Evolutionary conservation across 2,113 vertebrate species (phyloP).

Genomic region (Clupea harengus): DNA sequence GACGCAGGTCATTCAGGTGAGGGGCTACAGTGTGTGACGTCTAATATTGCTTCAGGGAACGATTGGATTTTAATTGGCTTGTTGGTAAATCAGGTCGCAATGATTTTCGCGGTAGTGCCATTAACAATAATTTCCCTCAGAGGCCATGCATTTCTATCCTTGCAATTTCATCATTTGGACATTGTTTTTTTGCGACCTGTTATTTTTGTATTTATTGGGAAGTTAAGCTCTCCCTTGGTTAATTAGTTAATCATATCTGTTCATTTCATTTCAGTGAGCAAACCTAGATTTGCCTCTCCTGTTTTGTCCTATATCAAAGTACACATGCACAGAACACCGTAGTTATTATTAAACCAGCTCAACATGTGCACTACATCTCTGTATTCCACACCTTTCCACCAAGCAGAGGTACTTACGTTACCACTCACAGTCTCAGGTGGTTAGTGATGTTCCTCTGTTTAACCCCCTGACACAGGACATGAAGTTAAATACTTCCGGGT

Average conservation of each 20-base stretch:
- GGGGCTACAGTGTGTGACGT: neutral
- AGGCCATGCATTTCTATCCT: neutral
- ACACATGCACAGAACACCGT: neutral
- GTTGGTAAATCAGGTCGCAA: too few species aligned
- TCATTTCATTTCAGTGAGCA: neutral
- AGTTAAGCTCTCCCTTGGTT: neutral
- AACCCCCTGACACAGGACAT: slow-evolving; percentile 75
- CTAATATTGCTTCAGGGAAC: neutral
- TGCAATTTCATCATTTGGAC: neutral
- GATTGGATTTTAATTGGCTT: neutral
- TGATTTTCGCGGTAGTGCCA: too few species aligned
- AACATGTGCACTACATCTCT: neutral
- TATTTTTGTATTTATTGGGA: too few species aligned
- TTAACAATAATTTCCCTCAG: neutral
- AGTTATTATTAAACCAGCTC: neutral
- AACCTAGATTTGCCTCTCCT: neutral
- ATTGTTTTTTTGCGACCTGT: neutral
- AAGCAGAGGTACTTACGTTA: neutral
- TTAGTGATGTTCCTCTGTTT: slow-evolving; percentile 7
- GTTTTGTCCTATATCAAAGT: neutral
- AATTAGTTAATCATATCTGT: neutral
- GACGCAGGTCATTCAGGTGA: slow-evolving; percentile 82
- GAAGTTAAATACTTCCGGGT: slow-evolving; percentile 82
- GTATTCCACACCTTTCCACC: neutral
- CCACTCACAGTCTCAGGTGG: neutral